phyloP scores from a whole-genome alignment of 2,888 invertebrate species.

The Apantesis nais region DNA sequence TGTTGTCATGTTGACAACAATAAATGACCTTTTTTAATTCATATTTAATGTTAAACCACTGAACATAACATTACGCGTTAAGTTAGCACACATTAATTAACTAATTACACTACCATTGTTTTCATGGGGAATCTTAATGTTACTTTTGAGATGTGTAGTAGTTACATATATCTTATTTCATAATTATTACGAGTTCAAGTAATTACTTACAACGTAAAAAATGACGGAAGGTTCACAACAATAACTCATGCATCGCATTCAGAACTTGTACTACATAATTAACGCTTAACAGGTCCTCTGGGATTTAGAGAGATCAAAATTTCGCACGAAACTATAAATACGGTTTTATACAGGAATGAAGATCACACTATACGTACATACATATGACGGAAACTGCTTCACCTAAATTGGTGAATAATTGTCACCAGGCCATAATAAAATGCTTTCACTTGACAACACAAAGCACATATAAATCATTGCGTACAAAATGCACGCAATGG shows the following conservation, averaged over 20 bases:
- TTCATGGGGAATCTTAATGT: constrained; percentile 30
- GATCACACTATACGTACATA: constrained; percentile 49
- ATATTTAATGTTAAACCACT: constrained; percentile 28
- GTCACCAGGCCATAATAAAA: constrained; percentile 30
- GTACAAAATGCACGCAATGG: constrained; percentile 21
- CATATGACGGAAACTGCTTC: constrained; percentile 53
- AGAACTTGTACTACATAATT: constrained; percentile 34
- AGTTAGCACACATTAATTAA: constrained; percentile 27
- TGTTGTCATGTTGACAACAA: constrained; percentile 64
- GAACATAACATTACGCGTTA: constrained; percentile 27
- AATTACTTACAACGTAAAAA: constrained; percentile 36
- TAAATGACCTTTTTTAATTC: constrained; percentile 58
- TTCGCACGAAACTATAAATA: constrained; percentile 34
- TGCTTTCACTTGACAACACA: constrained; percentile 35
- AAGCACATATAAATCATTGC: constrained; percentile 28
- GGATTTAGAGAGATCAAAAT: constrained; percentile 17
- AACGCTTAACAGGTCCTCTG: constrained; percentile 16
- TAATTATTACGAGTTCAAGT: constrained; percentile 36
- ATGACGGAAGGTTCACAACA: constrained; percentile 34
- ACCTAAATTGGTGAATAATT: constrained; percentile 44
- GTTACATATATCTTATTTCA: constrained; percentile 34
- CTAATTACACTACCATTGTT: constrained; percentile 39
- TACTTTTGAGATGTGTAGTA: constrained; percentile 30
- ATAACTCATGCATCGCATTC: constrained; percentile 30
- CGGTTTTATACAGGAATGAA: constrained; percentile 52